Conservation (phyloP, 2,888 invertebrate genomes). For the Amiota communis region DNA sequence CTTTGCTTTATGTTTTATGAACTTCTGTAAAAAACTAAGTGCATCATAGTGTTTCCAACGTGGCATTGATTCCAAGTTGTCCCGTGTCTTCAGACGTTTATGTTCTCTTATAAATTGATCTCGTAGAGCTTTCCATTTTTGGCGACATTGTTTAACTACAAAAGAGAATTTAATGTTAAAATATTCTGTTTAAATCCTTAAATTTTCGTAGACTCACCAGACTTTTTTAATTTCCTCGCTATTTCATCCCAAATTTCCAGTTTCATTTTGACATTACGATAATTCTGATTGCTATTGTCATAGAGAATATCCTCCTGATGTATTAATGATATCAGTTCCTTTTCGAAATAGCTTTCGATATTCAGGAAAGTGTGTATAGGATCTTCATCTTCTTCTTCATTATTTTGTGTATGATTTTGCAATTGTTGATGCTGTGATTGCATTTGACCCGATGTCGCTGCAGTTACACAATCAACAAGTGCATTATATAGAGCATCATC, state of each 20-base stretch:
- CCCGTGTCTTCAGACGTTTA: constrained; percentile 65
- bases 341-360: constrained; percentile 71
- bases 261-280: constrained; percentile 68
- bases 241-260: constrained; percentile 69
- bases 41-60: constrained; percentile 71
- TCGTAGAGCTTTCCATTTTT: constrained; percentile 70
- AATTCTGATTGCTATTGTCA: constrained; percentile 64
- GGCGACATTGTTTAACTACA: constrained; percentile 68
- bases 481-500: constrained; percentile 62
- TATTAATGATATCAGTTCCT: constrained; percentile 67
- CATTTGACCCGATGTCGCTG: constrained; percentile 45
- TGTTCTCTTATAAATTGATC: constrained; percentile 71
- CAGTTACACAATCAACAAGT: constrained; percentile 62
- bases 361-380: constrained; percentile 70
- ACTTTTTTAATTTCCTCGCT: constrained; percentile 68
- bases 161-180: neutral
- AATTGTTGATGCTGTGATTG: constrained; percentile 40
- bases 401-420: constrained; percentile 25
- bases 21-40: constrained; percentile 65
- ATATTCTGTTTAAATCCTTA: neutral
- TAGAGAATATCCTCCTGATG: constrained; percentile 67
- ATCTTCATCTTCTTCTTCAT: constrained; percentile 69
- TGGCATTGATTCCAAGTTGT: constrained; percentile 56
- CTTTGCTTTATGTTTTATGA: constrained; percentile 66
- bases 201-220: constrained; percentile 50